Percentiles rank a stretch among this genome's conserved stretches.
These are phyloP conservation scores for Rousettus madagascariensis DNA, from an alignment of 2,797 vertebrate species.

Conservation along the genomic window DNA sequence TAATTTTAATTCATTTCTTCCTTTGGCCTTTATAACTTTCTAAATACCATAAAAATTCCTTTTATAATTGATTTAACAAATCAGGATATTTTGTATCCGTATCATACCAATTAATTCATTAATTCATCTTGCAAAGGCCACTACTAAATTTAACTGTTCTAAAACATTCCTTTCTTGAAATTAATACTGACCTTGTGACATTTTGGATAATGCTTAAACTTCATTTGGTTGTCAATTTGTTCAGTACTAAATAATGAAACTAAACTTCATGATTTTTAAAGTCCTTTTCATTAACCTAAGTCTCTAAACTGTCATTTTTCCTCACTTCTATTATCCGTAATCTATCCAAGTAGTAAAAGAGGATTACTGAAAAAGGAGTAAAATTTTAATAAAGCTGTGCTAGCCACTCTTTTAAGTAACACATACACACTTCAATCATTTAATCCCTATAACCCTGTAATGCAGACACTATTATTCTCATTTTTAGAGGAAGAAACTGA, in stretches of 20 bases:
- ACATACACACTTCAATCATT: background rate
- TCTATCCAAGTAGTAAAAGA: background rate
- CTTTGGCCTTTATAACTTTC: background rate
- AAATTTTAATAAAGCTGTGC: background rate
- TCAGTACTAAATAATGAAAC: background rate
- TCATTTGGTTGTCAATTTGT: background rate
- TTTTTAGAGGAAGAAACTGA: background rate
- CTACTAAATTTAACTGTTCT: background rate
- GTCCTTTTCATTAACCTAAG: background rate
- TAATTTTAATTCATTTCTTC: background rate
- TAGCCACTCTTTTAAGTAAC: background rate
- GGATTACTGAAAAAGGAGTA: background rate
- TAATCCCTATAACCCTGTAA: background rate
- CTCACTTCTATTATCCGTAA: background rate
- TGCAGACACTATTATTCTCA: background rate
- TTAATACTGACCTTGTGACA: background rate
- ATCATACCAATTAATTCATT: background rate
- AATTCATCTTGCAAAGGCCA: slow-evolving; percentile 5
- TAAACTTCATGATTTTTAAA: background rate
- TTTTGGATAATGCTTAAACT: background rate
- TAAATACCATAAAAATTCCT: background rate
- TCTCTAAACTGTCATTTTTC: background rate
- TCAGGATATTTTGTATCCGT: background rate
- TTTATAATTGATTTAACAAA: background rate
- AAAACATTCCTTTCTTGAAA: background rate